Evolutionary conservation across 2,888 invertebrate genomes (phyloP).

Genomic region (Dryocosmus kuriphilus): DNA sequence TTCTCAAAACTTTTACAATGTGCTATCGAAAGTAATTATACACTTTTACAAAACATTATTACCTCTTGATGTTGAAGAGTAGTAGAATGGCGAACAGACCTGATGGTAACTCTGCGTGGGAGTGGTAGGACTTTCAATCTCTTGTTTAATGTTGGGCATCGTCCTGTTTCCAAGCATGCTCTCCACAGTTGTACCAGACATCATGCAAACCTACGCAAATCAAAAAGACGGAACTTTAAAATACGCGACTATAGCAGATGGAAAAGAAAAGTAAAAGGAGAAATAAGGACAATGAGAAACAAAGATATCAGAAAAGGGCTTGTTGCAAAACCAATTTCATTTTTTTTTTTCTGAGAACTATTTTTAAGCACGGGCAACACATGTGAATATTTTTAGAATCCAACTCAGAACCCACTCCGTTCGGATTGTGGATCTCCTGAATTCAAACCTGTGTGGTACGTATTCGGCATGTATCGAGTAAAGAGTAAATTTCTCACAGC

Average conservation of each 20-base stretch:
- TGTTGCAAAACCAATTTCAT: slow-evolving; percentile 63
- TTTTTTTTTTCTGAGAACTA: slow-evolving; percentile 67
- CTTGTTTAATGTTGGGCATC: slow-evolving; percentile 80
- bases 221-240: neutral
- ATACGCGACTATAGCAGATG: neutral
- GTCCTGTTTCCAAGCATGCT: slow-evolving; percentile 74
- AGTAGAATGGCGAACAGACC: slow-evolving; percentile 77
- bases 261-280: slow-evolving; percentile 42
- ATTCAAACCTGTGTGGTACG: too few species aligned
- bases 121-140: slow-evolving; percentile 79
- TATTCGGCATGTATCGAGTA: too few species aligned
- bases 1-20: too few species aligned
- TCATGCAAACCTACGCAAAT: slow-evolving; percentile 83
- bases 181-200: slow-evolving; percentile 79
- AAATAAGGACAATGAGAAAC: slow-evolving; percentile 35
- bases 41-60: slow-evolving; percentile 61
- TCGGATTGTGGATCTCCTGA: too few species aligned
- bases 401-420: too few species aligned
- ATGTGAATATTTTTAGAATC: slow-evolving; percentile 72
- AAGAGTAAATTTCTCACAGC: too few species aligned
- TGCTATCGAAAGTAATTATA: too few species aligned
- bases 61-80: slow-evolving; percentile 77
- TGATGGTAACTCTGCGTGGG: slow-evolving; percentile 75
- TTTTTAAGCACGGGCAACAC: slow-evolving; percentile 71
- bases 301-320: slow-evolving; percentile 41